Base-by-base conservation (phyloP, 2,797 vertebrate genomes). In the Chromis chromis region DNA sequence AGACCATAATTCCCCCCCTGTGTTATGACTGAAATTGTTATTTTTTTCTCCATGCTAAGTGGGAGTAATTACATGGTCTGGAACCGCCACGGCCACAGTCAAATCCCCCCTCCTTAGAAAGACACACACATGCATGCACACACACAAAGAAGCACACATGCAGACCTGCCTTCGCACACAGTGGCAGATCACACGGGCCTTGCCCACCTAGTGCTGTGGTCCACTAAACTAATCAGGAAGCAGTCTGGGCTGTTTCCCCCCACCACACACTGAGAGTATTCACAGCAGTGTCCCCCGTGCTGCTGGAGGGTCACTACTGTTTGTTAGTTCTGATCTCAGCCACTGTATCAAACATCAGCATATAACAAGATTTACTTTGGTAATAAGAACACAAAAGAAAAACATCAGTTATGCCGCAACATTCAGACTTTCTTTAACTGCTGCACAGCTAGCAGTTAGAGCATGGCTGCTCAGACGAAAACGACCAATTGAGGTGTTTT, bases 31-130 rank as follows among this genome's bases (percentile, higher is more conserved):
- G 84, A 90, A 90, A 88, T 87, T 83, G 87, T 88, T 88, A 56
- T 86, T 86, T 89, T 86, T 87, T 86, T 82, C 86, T 92, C 78
- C 87, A 86, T 70, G 87, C 90, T 92, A 91, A 92, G 91, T 91
- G 89, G 87, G 88, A 92, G 87, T 94, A 93, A 94, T 93, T 90
- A 89, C 90, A 93, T 82, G 88, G 88, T 91, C 86, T 89, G 71
- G 88, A 92, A 92, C 91, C 89, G 0, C 90, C 69, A 83, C 12
- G 56, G 87, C 87, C 91, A 83, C 90, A 91, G 85, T 89, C 72
- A 87, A 89, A 86, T 86, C 83, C 85, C 91, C 90, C 88, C 84
- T 79, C 77, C 83, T 89, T 82, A 70, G 82, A 84, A 82, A 70
- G 67, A 82, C 64, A 75, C 76, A 76, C 44, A 67, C 50, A 74